Conservation (phyloP, 2,113 vertebrate species). For the Panthera uncia region DNA sequence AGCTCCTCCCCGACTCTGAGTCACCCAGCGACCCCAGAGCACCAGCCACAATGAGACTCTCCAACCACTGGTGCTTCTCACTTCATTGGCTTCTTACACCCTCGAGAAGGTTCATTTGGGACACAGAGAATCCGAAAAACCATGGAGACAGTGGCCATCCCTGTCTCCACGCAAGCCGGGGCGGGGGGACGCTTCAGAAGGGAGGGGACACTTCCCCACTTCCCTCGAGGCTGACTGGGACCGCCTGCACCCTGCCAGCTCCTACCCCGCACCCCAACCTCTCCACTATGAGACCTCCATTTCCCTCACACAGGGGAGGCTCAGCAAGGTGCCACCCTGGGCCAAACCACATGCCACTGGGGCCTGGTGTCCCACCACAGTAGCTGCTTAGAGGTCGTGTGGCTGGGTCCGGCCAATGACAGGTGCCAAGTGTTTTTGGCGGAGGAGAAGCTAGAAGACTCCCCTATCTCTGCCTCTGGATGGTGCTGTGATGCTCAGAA, state of each 20-base stretch:
- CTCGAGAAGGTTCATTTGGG: not conserved
- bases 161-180: not conserved
- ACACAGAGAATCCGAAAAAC: not conserved
- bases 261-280: not conserved
- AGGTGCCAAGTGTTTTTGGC: not conserved
- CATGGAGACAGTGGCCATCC: rapidly evolving
- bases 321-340: no score
- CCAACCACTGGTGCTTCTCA: not conserved
- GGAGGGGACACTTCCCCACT: not conserved
- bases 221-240: not conserved
- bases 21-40: not conserved
- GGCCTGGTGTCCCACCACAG: not conserved
- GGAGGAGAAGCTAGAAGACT: not conserved
- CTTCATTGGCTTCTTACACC: not conserved
- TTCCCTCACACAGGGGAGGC: not conserved
- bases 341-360: not conserved
- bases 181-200: not conserved
- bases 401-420: not conserved
- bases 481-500: not conserved
- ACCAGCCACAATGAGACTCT: not conserved
- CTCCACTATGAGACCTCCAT: not conserved
- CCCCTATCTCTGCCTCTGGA: not conserved
- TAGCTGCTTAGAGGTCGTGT: not conserved
- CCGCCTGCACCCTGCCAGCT: not conserved
- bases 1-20: not conserved